Conservation (phyloP, 2,888 invertebrate genomes). For the Diogma glabrata region DNA sequence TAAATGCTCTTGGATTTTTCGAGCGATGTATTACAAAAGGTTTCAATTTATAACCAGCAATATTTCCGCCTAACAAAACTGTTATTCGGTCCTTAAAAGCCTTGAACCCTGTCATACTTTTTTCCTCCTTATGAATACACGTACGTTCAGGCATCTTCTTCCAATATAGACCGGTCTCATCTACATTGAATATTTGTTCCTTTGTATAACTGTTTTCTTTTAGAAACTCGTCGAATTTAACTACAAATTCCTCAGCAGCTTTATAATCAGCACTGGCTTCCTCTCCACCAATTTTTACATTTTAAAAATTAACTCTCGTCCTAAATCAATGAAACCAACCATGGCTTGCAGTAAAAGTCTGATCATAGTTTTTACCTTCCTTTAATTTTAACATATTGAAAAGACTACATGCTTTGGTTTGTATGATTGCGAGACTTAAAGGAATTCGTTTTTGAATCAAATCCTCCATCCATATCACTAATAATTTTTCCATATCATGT, state of each 20-base stretch:
- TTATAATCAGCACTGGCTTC: constrained; percentile 2
- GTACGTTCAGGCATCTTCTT: constrained; percentile 8
- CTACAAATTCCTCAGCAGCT: constrained; percentile 7
- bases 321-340: constrained; percentile 4
- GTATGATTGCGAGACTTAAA: constrained; percentile 2
- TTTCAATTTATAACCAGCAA: constrained; percentile 8
- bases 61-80: not conserved
- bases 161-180: not conserved
- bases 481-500: constrained; percentile 7
- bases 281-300: constrained; percentile 6
- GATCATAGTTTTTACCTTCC: constrained; percentile 6
- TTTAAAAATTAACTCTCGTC: constrained; percentile 6
- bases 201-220: constrained; percentile 6
- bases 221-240: constrained; percentile 7
- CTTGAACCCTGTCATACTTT: constrained; percentile 2
- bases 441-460: not conserved
- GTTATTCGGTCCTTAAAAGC: constrained; percentile 2
- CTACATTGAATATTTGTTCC: constrained; percentile 5
- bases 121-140: constrained; percentile 7
- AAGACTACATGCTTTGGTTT: constrained; percentile 8
- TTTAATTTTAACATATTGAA: constrained; percentile 8
- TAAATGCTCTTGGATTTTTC: constrained; percentile 6
- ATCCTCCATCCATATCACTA: constrained; percentile 4
- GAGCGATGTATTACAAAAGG: constrained; percentile 7
- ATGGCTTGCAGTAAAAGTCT: constrained; percentile 8